phyloP scores from a whole-genome alignment of 1,140 invertebrate genomes.

The Brachionus plicatilis region DNA sequence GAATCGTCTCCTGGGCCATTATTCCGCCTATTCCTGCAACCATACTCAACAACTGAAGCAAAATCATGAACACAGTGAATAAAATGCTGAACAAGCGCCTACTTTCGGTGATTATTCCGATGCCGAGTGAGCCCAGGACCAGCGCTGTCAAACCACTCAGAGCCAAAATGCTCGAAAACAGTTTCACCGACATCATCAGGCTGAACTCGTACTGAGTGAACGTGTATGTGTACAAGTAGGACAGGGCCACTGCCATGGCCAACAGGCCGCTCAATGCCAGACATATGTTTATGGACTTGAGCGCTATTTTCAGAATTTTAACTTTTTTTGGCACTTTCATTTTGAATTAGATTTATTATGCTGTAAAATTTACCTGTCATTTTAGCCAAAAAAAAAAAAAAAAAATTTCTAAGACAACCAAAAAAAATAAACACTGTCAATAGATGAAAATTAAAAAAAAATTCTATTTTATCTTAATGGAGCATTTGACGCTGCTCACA shows the following conservation, averaged over 20 bases:
- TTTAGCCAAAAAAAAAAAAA: background rate
- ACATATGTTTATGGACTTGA: background rate
- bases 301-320: background rate
- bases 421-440: background rate
- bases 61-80: background rate
- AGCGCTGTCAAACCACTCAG: background rate
- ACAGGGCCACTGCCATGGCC: background rate
- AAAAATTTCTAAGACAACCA: conserved; percentile 11
- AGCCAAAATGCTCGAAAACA: background rate
- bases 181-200: background rate
- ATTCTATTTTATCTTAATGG: background rate
- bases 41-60: background rate
- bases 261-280: background rate
- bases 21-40: background rate
- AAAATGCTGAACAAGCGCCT: background rate
- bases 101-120: background rate
- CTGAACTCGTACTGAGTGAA: background rate
- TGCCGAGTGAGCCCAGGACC: background rate
- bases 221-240: background rate
- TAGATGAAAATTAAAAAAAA: background rate
- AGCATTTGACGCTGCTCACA: background rate
- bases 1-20: background rate
- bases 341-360: background rate
- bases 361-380: background rate
- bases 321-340: background rate